Base-by-base conservation (phyloP, 1,140 invertebrate genomes). In the Carposina sasakii region DNA sequence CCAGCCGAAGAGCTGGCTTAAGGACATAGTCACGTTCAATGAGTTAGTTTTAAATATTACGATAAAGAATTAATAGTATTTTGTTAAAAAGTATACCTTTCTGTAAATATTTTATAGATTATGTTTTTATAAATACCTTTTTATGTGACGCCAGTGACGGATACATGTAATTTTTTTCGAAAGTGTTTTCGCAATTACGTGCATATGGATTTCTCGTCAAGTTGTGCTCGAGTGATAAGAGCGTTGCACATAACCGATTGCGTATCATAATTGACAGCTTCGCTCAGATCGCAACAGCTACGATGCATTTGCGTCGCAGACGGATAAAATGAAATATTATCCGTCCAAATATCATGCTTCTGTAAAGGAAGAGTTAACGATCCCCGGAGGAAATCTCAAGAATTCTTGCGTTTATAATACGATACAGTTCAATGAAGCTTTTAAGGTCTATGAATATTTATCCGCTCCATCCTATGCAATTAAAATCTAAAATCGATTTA, bases 11-110 rank as follows among this genome's bases (percentile, higher is more conserved):
- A 6, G 13, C 63, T 66, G 63, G 46, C 49, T 50, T 63, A 62
- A 60, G 55, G 55, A 60, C 61, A 69, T 71, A 76, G 76, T 81
- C 77, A 76, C 77, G 74, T 74, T 77, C 67, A n/a, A n/a, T 72
- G 66, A 54, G 53, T 70, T 66, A 70, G 65, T 57, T 62, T 67
- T 53, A 63, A 54, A 56, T 59, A 60, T 69, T 3, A 21, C 65
- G 60, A 65, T 62, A 63, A 62, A 63, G 49, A 68, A 63, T 46
- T 58, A 57, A 65, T 67, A 64, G 48, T 64, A 67, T 64, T 68
- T 65, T 67, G 67, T 71, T 71, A 72, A 63, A n/a, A n/a, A n/a
- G n/a, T n/a, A n/a, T n/a, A n/a, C n/a, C n/a, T n/a, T n/a, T n/a
- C n/a, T n/a, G n/a, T n/a, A n/a, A n/a, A n/a, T n/a, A n/a, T n/a